phyloP scores from a whole-genome alignment of 2,888 invertebrate species.

The Chloroclysta siterata region DNA sequence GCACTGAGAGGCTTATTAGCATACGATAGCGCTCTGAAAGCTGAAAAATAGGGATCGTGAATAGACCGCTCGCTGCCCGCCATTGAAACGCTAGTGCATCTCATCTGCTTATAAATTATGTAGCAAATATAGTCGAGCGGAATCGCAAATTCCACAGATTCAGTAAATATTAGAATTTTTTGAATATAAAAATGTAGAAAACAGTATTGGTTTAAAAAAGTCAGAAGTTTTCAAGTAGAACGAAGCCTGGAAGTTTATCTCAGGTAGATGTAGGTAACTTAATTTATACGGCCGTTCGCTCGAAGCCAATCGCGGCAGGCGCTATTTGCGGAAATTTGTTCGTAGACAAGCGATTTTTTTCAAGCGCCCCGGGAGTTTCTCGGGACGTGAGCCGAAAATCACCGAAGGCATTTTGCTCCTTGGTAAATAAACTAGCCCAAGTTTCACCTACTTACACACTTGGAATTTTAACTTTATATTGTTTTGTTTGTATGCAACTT shows the following conservation, averaged over 20 bases:
- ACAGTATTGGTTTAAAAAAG: conserved; percentile 31
- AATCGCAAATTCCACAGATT: conserved; percentile 52
- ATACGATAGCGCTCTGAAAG: conserved; percentile 67
- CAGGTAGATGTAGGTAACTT: conserved; percentile 65
- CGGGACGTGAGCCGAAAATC: conserved; percentile 65
- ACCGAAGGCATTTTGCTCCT: conserved; percentile 46
- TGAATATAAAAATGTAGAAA: conserved; percentile 44
- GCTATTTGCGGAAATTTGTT: conserved; percentile 68
- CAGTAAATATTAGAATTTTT: conserved; percentile 47
- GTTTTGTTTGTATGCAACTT: conserved; percentile 24
- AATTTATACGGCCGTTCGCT: conserved; percentile 65
- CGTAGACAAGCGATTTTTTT: conserved; percentile 66
- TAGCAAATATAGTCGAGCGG: conserved; percentile 57
- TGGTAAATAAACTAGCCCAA: conserved; percentile 48
- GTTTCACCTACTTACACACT: conserved; percentile 40
- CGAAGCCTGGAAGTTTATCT: conserved; percentile 54
- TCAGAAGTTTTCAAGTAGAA: conserved; percentile 45
- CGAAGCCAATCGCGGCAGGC: conserved; percentile 59
- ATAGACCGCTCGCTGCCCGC: conserved; percentile 55
- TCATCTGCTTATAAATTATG: conserved; percentile 72
- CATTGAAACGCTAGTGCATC: conserved; percentile 63
- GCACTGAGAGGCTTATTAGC: conserved; percentile 67
- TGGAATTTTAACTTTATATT: conserved; percentile 29
- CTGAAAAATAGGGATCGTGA: conserved; percentile 63
- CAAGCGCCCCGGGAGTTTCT: conserved; percentile 51